These are phyloP conservation scores for Thyatira batis DNA, from an alignment of 2,888 invertebrate species.

Conservation along the genomic window DNA sequence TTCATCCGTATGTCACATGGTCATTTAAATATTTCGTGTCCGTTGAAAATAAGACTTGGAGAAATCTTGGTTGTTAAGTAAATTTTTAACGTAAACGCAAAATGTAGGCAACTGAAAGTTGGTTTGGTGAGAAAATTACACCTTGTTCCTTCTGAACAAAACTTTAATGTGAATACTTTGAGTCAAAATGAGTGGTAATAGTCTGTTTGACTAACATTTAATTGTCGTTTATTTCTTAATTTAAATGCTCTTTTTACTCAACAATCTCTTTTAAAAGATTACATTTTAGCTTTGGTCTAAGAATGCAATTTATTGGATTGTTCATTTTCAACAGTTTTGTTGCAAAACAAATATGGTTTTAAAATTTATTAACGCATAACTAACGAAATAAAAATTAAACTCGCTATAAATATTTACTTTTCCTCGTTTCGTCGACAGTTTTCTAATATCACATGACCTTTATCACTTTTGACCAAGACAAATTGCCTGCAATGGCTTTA, in stretches of 20 bases:
- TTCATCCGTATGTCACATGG: slow-evolving; percentile 18
- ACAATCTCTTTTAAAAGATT: no score
- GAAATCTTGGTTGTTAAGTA: slow-evolving; percentile 39
- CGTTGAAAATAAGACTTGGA: slow-evolving; percentile 33
- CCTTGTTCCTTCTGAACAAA: not conserved
- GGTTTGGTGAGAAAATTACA: slow-evolving; percentile 15
- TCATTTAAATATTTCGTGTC: slow-evolving; percentile 44
- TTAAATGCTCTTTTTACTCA: no score
- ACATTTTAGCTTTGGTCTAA: no score
- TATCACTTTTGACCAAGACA: not conserved
- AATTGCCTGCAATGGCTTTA: not conserved
- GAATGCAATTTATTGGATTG: no score
- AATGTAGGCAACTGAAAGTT: slow-evolving; percentile 25
- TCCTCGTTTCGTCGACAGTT: not conserved
- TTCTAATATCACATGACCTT: slow-evolving; percentile 1
- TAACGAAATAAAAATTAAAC: not conserved
- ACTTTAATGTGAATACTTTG: not conserved
- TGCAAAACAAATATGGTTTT: no score
- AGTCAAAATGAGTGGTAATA: not conserved
- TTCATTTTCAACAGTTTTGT: no score
- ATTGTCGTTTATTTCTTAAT: not conserved
- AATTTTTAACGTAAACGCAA: slow-evolving; percentile 37
- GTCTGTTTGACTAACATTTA: not conserved
- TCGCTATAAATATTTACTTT: not conserved
- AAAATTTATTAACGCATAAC: not conserved